Evolutionary conservation across 2,113 vertebrate genomes (phyloP).

Genomic region (Pomatostomus ruficeps): DNA sequence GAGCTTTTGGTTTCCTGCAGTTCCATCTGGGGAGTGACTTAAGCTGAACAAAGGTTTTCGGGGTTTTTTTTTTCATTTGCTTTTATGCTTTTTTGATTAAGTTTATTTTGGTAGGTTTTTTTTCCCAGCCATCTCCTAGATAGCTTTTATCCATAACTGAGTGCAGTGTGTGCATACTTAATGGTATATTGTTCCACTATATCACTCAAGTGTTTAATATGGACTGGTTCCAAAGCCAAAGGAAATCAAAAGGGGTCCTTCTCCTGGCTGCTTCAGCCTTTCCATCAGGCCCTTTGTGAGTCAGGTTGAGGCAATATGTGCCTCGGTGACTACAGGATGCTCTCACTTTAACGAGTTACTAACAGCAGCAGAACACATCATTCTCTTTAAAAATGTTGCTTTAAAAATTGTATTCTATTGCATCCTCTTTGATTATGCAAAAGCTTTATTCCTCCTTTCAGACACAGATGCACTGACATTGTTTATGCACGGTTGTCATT

Average conservation of each 20-base stretch:
- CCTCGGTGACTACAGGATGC: not conserved
- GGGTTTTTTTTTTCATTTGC: not conserved
- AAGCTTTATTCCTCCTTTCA: not conserved
- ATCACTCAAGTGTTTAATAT: not conserved
- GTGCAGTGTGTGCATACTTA: not conserved
- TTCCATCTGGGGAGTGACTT: constrained; percentile 17
- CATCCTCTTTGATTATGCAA: not conserved
- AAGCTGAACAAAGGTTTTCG: constrained; percentile 31
- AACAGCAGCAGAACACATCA: not conserved
- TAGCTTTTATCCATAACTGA: not conserved
- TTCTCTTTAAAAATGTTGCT: not conserved
- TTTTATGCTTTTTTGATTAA: constrained; percentile 46
- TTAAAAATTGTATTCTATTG: not conserved
- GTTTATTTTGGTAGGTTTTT: constrained; percentile 9
- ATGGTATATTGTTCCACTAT: not conserved
- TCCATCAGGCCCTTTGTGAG: not conserved
- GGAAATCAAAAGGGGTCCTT: constrained; percentile 5
- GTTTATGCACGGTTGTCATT: not conserved
- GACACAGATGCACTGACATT: not conserved
- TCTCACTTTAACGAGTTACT: not conserved
- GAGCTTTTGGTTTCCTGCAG: constrained; percentile 41
- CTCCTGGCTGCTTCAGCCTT: not conserved
- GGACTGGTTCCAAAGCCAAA: not conserved
- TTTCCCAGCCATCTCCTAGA: not conserved
- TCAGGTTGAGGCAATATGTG: not conserved